phyloP scores from a whole-genome alignment of 92 coral and sea anemone species.

The Blastomussa wellsi region DNA sequence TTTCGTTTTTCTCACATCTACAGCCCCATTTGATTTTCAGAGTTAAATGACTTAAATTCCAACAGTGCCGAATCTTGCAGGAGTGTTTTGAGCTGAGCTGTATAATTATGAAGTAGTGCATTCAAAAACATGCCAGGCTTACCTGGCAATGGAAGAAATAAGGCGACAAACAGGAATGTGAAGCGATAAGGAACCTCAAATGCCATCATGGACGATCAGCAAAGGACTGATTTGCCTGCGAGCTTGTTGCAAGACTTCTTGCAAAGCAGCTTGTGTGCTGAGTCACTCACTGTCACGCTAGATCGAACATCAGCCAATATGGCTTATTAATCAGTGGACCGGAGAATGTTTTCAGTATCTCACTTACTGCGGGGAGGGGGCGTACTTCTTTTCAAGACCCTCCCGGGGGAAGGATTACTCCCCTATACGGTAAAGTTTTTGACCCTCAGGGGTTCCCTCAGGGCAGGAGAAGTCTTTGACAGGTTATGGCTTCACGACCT shows the following conservation, averaged over 20 bases:
- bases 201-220: background rate
- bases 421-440: too few relatives aligned
- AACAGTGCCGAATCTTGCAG: too few relatives aligned
- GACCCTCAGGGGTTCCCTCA: too few relatives aligned
- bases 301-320: background rate
- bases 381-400: too few relatives aligned
- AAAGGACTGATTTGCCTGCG: background rate
- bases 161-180: background rate
- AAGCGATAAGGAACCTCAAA: background rate
- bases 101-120: background rate
- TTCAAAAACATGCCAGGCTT: background rate
- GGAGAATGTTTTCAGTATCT: background rate
- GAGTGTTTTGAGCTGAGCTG: background rate
- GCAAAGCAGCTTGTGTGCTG: background rate
- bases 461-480: too few relatives aligned
- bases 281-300: conserved; percentile 15
- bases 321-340: background rate
- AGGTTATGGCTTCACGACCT: too few relatives aligned
- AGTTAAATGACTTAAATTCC: too few relatives aligned
- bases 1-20: background rate
- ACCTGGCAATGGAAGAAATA: conserved; percentile 9
- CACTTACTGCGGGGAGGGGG: too few relatives aligned
- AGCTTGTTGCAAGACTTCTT: too few relatives aligned
- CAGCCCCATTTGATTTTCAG: too few relatives aligned
- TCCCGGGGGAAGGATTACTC: too few relatives aligned